Base-by-base conservation (phyloP, 2,888 invertebrate species). In the Phengaris alcon region DNA sequence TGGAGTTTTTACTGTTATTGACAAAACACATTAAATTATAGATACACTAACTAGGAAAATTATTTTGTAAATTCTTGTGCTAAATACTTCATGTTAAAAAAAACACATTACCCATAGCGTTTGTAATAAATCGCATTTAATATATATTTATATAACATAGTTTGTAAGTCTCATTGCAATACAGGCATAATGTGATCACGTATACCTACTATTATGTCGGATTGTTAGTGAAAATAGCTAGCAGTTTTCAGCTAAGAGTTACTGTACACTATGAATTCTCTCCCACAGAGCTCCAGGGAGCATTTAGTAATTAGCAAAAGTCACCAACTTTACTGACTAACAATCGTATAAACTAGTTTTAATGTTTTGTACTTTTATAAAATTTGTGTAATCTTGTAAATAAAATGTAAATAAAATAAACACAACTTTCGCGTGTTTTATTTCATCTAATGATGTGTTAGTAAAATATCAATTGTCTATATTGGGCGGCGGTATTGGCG, bases 391-490 rank as follows among this genome's bases (percentile, higher is more conserved):
- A 13, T 44, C 35, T 64, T 64, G 64, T 64, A 64, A 64, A 64
- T 64, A 64, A 48, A 64, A 64, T 64, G 64, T 64, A 64, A 64
- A 64, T 64, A 64, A 64, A 64, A 64, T 64, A 64, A 64, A 59
- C 22, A 59, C 6, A 48, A 48, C 8, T 64, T 35, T 44, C 13
- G 1, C 35, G 35, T 64, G 12, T 6, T 64, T 64, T 35, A 12
- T 35, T 64, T 64, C 6, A 6, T 64, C 9, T 59, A 52, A 52
- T 48, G 6, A 48, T 48, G 7, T 48, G 48, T 48, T 48, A 7
- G 48, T 48, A 35, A 35, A 35, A 35, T 35, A 35, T 35, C 3
- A 35, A 35, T 35, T 35, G 35, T 35, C 35, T 35, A 5, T 48
- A 6, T 4, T 48, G 7, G 8, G 7, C 6, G 48, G 48, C 48